Evolutionary conservation across 2,113 vertebrate genomes (phyloP), one percentile per base, ranked within the genome.

Genomic region (Daboia siamensis): DNA sequence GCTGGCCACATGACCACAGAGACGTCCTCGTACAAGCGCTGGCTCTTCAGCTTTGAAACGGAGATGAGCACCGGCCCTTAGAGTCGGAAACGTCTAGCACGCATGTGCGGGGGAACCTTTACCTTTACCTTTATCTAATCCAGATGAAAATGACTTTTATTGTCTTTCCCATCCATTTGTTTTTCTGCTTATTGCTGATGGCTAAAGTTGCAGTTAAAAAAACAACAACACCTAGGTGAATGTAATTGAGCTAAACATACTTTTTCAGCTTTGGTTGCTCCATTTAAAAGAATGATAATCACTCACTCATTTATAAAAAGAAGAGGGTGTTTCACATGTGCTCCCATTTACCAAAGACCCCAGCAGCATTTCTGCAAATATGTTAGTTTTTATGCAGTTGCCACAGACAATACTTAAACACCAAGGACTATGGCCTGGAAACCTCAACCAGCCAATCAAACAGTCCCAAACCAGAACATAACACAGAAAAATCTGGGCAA

Each of bases 131-230:
- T n/a, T 89, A 33, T 84, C 55, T 89, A 84, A 91, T 84, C 64
- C 87, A 84, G 80, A 88, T 44, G 24, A 89, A 93, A 89, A 89
- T 24, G 64, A 61, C 39, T 61, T n/a, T 88, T 54, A 92, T 90
- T 91, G 69, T 91, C 87, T 89, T 91, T 89, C 87, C 48, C 56
- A 59, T 91, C 6, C 64, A 44, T 54, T n/a, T 88, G 17, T 48
- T 88, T 88, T 91, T 9, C 17, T 57, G 39, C 55, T 64, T 74
- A 52, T 13, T 26, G 46, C 55, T 88, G 54, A 84, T 91, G 80
- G 55, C 39, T 57, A 54, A 24, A n/a, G 39, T 54, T 56, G 44
- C 74, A 90, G 61, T 86, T 13, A 39, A 51, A 84, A 64, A 61
- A 33, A 12, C n/a, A n/a, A n/a, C n/a, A 24, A 15, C 21, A 46